These are phyloP conservation scores for Motacilla alba DNA, from an alignment of 2,113 vertebrate species.

Conservation along the genomic window DNA sequence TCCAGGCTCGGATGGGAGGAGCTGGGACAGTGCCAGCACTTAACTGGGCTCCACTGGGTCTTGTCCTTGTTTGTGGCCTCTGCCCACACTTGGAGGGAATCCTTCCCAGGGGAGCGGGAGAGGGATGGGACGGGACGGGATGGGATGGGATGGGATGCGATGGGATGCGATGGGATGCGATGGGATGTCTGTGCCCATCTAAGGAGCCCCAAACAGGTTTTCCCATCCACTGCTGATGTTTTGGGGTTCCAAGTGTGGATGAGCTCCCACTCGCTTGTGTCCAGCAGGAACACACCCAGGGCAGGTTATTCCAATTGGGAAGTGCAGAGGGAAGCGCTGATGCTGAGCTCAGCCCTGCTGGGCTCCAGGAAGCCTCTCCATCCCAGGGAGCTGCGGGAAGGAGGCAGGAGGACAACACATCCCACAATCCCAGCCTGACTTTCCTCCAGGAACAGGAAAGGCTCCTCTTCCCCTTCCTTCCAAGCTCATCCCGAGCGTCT, in stretches of 20 bases:
- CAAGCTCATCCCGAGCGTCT: neutral
- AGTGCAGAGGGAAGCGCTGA: neutral
- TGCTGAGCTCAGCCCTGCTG: neutral
- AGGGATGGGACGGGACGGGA: no score
- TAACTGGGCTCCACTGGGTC: neutral
- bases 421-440: neutral
- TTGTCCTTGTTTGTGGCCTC: neutral
- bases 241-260: neutral
- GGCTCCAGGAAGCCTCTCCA: neutral
- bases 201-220: neutral
- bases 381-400: fast-evolving
- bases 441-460: neutral
- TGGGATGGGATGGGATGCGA: neutral
- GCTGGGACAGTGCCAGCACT: neutral
- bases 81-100: neutral
- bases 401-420: neutral
- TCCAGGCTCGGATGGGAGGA: neutral
- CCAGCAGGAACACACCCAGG: neutral
- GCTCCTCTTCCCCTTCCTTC: neutral
- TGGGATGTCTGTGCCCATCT: neutral
- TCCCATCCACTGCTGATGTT: fast-evolving
- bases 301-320: neutral
- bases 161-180: neutral
- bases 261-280: neutral
- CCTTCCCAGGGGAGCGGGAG: neutral